Evolutionary conservation across 2,797 vertebrate species (phyloP), one percentile per base, ranked within the genome.

Genomic region (Sternotherus odoratus): DNA sequence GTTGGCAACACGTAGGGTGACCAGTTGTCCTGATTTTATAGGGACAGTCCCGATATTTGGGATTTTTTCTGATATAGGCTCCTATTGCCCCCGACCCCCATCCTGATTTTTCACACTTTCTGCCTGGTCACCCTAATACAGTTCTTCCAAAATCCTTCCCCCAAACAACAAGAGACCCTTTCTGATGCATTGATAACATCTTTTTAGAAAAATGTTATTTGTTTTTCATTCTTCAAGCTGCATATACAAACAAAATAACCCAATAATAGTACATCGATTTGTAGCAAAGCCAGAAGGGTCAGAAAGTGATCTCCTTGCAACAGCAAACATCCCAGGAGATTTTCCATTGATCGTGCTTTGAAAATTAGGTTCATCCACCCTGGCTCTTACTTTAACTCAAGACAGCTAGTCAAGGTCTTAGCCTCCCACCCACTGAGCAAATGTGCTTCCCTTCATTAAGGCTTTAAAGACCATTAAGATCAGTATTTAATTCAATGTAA

Each of bases 391-490:
- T 79, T 84, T 24, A 90, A 94, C 48, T 21, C 19, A 1, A 79
- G 91, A 94, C 33, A 93, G 46, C 12, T 89, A n/a, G 69, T 85
- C 83, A 54, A 90, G 85, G 66, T 93, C 86, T 69, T 81, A 86
- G 81, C 63, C 88, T 95, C 51, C 94, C 89, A 94, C 54, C 75
- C 88, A 88, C 83, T 96, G 82, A 83, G 77, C 77, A 91, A 91
- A 95, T 88, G 91, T 88, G 89, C 81, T 96, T 94, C 60, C 66
- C 89, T 89, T 95, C 16, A 1, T 72, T 85, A 89, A 53, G 81
- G 81, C 92, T 89, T 79, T 88, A 39, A 93, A 95, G 87, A 92
- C 48, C 86, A 92, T 69, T 60, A 78, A 84, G 82, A 88, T 5
- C 57, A 84, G 82, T 90, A 91, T 94, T 95, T 92, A 72, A 95